phyloP scores from a whole-genome alignment of 2,797 vertebrate species.

The Alcedo quadribrachys region DNA sequence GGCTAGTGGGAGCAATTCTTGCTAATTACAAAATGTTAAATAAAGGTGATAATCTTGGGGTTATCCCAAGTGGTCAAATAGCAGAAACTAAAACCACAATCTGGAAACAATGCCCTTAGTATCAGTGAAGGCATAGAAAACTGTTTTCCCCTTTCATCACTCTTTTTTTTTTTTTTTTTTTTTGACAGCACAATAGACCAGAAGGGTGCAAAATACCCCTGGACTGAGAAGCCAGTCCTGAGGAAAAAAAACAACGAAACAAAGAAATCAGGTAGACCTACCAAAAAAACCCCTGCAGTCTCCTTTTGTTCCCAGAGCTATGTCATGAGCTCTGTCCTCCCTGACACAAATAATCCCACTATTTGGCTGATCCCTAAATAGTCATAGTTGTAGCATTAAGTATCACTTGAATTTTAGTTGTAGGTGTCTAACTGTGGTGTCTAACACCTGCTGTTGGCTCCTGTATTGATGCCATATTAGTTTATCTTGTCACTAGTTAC shows the following conservation, averaged over 20 bases:
- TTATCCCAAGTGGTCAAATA: not conserved
- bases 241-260: not conserved
- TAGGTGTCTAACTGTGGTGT: not conserved
- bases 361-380: not conserved
- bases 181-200: not conserved
- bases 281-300: not conserved
- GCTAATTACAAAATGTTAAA: not conserved
- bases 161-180: not conserved
- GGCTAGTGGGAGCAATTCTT: not conserved
- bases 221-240: not conserved
- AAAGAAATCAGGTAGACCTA: accelerated
- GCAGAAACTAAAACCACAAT: not conserved
- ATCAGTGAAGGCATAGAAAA: not conserved
- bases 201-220: not conserved
- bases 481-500: not conserved
- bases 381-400: not conserved
- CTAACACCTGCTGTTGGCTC: not conserved
- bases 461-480: not conserved
- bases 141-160: not conserved
- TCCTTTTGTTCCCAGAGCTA: not conserved
- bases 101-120: accelerated
- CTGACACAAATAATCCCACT: accelerated
- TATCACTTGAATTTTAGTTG: not conserved
- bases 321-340: not conserved
- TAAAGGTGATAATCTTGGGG: not conserved